Conservation (phyloP, 2,888 invertebrate genomes). For the Sarcophaga carnaria region DNA sequence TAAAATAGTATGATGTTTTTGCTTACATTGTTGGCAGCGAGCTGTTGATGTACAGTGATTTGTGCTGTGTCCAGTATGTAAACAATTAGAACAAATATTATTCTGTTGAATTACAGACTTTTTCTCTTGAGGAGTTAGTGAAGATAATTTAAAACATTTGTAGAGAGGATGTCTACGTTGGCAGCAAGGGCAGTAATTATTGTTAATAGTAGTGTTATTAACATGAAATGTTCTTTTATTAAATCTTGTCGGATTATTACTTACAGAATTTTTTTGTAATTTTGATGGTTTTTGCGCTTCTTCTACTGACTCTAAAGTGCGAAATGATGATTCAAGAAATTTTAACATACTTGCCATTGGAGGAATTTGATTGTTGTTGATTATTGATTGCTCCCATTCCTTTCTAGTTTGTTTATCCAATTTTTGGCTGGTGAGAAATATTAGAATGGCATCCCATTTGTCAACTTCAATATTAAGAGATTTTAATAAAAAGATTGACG, state of each 20-base stretch:
- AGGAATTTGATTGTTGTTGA: no score
- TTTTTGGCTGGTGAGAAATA: conserved; percentile 20
- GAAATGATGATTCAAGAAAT: conserved; percentile 26
- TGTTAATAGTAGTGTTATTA: conserved; percentile 16
- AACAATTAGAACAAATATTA: conserved; percentile 34
- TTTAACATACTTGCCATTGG: conserved; percentile 17
- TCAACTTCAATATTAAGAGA: conserved; percentile 15
- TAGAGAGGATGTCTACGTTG: conserved; percentile 22
- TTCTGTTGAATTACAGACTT: conserved; percentile 32
- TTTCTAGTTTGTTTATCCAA: conserved; percentile 30
- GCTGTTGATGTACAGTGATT: conserved; percentile 26
- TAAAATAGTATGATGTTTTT: conserved; percentile 45
- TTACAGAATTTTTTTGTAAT: neutral
- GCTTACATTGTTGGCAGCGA: conserved; percentile 41
- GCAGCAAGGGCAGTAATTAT: conserved; percentile 33
- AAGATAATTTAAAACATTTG: no score
- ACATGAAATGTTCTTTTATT: conserved; percentile 20
- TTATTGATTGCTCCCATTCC: conserved; percentile 27
- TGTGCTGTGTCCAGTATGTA: conserved; percentile 30
- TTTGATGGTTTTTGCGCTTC: conserved; percentile 8
- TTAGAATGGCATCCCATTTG: conserved; percentile 32
- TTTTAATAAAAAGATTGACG: conserved; percentile 17
- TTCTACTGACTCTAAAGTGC: conserved; percentile 30
- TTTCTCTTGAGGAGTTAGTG: conserved; percentile 27
- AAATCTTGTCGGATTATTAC: neutral